These are phyloP conservation scores for Drosophila kanekoi DNA, from an alignment of 2,888 invertebrate species.

Conservation along the genomic window DNA sequence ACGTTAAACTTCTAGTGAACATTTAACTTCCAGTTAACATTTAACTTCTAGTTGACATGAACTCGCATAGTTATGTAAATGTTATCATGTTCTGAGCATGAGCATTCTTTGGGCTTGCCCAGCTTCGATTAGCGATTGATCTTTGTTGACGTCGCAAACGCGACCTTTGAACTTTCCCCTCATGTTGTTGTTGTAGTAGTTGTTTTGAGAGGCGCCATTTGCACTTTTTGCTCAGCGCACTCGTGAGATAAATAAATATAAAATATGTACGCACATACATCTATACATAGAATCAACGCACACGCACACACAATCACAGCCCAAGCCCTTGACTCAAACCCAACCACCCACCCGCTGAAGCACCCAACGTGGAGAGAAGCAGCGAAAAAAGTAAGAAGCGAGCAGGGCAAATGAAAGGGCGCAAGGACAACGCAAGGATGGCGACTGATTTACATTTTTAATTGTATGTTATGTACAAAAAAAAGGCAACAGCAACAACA, in stretches of 20 bases:
- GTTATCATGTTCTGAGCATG: no score
- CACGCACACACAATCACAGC: slow-evolving; percentile 31
- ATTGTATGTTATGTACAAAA: slow-evolving; percentile 59
- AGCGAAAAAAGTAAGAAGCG: slow-evolving; percentile 17
- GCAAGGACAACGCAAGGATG: slow-evolving; percentile 41
- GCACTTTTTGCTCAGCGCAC: slow-evolving; percentile 6
- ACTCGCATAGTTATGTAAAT: no score
- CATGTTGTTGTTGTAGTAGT: slow-evolving; percentile 2
- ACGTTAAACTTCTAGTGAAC: no score
- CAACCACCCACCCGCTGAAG: slow-evolving; percentile 23
- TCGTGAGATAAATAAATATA: slow-evolving; percentile 36
- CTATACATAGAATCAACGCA: not conserved
- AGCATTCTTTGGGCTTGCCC: no score
- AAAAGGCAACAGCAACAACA: slow-evolving; percentile 5
- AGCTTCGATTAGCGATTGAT: no score
- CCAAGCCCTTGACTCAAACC: no score
- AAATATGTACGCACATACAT: slow-evolving; percentile 10
- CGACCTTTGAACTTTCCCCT: not conserved
- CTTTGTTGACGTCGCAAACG: not conserved
- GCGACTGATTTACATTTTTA: slow-evolving; percentile 82
- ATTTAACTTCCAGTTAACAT: no score
- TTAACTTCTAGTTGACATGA: no score
- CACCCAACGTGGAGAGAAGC: slow-evolving; percentile 18
- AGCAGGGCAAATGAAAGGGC: slow-evolving; percentile 39
- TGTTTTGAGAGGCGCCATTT: slow-evolving; percentile 21